Evolutionary conservation across 1,140 invertebrate species (phyloP).

Genomic region (Drosophila mojavensis): DNA sequence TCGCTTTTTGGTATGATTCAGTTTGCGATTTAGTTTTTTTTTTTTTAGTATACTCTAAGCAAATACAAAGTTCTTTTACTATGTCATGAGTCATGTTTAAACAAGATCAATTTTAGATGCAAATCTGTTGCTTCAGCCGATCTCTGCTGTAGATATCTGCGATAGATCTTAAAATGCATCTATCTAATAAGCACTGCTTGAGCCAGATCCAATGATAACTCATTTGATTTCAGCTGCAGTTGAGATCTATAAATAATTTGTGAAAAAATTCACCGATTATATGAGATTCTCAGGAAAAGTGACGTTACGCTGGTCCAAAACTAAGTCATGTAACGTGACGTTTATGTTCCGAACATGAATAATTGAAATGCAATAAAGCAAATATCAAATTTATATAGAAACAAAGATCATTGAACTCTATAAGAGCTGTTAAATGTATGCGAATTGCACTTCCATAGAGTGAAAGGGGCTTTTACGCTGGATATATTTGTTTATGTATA

Average conservation of each 20-base stretch:
- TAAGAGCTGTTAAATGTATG: not conserved
- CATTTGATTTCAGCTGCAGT: no score
- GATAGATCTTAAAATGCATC: not conserved
- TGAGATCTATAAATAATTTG: no score
- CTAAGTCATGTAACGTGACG: constrained; percentile 26
- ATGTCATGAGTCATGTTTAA: not conserved
- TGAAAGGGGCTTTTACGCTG: not conserved
- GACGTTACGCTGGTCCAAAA: constrained; percentile 12
- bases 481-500: not conserved
- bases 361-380: constrained; percentile 31
- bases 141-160: not conserved
- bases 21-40: constrained; percentile 41
- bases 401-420: constrained; percentile 35
- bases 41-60: constrained; percentile 35
- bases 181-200: no score
- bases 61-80: not conserved
- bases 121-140: no score
- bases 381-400: constrained; percentile 31
- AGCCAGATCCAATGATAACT: no score
- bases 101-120: no score
- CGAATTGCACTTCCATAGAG: not conserved
- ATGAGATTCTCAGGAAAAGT: not conserved
- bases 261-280: not conserved
- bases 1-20: constrained; percentile 55
- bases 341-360: constrained; percentile 27